Base-by-base conservation (phyloP, 2,113 vertebrate species). In the Amia ocellicauda region DNA sequence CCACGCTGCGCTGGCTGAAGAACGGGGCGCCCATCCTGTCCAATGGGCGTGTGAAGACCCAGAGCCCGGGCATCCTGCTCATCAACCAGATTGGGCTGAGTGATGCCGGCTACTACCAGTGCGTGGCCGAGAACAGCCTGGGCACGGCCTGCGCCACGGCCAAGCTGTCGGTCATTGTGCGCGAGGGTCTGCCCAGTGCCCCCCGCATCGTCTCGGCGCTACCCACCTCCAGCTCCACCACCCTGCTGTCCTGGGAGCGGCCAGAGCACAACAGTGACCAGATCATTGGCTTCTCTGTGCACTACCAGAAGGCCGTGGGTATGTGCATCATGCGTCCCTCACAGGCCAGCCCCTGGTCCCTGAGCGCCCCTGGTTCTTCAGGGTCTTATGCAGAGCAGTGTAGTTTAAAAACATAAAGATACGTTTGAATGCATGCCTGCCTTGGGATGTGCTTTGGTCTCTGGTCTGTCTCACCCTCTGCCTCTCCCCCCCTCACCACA, bases 281-380 rank as follows among this genome's bases (percentile, higher is more conserved):
- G 83, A 94, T 99, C 78, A 98, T 99, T 0, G 96, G 95, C 70
- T 99, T 98, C 84, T 98, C 97, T 0, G 85, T 99, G 2, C 96
- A 99, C 78, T 98, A 93, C 79, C 94, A 97, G 66, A 89, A 88
- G 4, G 85, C 92, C 9, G 78, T 89, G 69, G 94, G 96, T 93
- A 81, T 42, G 78, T 53, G 26, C 31, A n/a, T n/a, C n/a, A n/a
- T n/a, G n/a, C n/a, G n/a, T n/a, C n/a, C n/a, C n/a, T n/a, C n/a
- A n/a, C n/a, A n/a, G n/a, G n/a, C n/a, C n/a, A n/a, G n/a, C n/a
- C n/a, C n/a, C n/a, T n/a, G n/a, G n/a, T n/a, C n/a, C n/a, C n/a
- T n/a, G n/a, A n/a, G n/a, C n/a, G n/a, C n/a, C n/a, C n/a, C n/a
- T n/a, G n/a, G n/a, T n/a, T n/a, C n/a, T n/a, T n/a, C n/a, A n/a